A percentile compares a stretch with the other conserved stretches of the same genome.
These are phyloP conservation scores for Spinibarbus caldwelli DNA, from an alignment of 2,797 vertebrate genomes.

Conservation along the genomic window DNA sequence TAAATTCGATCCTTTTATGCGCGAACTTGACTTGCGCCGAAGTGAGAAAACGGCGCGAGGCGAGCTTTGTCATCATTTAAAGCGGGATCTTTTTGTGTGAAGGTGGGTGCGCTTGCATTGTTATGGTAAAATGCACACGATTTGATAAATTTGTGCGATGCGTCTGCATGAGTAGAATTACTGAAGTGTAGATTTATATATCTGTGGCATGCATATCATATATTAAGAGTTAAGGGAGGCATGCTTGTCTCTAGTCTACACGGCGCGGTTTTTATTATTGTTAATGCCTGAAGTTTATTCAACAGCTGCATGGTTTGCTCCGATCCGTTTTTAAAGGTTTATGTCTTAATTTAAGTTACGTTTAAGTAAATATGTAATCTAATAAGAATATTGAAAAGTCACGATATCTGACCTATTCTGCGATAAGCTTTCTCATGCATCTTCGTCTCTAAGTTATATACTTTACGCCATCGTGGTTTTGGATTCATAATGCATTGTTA, in stretches of 20 bases:
- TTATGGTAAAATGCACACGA: background rate
- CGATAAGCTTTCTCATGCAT: too few species aligned
- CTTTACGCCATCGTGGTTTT: background rate
- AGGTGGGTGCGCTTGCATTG: slow-evolving; percentile 69
- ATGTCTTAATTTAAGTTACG: background rate
- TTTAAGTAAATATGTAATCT: background rate
- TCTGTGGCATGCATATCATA: background rate
- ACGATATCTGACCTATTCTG: background rate
- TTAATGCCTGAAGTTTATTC: background rate
- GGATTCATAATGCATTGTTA: background rate
- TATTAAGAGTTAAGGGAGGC: background rate
- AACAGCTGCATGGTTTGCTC: background rate
- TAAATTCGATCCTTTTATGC: slow-evolving; percentile 70
- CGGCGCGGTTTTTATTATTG: too few species aligned
- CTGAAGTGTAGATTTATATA: background rate
- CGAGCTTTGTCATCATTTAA: slow-evolving; percentile 17
- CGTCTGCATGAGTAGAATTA: too few species aligned
- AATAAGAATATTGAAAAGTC: background rate
- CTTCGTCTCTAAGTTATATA: background rate
- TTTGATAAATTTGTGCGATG: background rate
- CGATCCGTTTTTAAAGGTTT: too few species aligned
- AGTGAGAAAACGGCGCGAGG: slow-evolving; percentile 62
- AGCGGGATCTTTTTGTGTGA: slow-evolving; percentile 52
- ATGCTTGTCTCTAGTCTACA: background rate
- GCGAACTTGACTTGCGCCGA: slow-evolving; percentile 43